Percentiles rank a stretch among this genome's conserved stretches.
Conservation (phyloP, 1,140 invertebrate genomes). For the Ceratoteleas bidentatus region DNA sequence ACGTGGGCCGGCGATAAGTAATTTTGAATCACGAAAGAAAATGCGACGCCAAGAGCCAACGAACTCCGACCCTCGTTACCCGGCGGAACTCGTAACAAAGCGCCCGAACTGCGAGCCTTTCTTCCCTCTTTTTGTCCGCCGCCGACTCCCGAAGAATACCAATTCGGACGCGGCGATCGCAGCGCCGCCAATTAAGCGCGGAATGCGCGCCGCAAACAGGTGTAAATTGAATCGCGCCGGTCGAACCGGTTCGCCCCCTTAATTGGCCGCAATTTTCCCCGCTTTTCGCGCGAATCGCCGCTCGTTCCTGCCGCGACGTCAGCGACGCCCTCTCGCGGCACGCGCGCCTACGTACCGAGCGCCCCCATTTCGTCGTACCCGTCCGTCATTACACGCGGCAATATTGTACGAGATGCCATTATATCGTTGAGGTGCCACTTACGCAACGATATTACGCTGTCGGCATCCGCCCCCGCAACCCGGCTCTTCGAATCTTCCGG, state of each 20-base stretch:
- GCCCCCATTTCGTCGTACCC: slow-evolving; percentile 54
- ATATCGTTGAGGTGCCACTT: too few species aligned
- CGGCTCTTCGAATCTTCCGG: slow-evolving; percentile 34
- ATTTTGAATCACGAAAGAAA: slow-evolving; percentile 20
- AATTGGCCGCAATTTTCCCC: slow-evolving; percentile 19
- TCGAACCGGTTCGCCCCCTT: slow-evolving; percentile 26
- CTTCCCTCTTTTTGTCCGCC: slow-evolving; percentile 3
- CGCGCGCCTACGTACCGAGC: background rate
- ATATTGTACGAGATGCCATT: too few species aligned
- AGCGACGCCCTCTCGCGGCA: background rate
- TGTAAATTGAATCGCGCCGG: slow-evolving; percentile 29
- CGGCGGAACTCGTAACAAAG: slow-evolving; percentile 15
- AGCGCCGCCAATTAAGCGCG: slow-evolving; percentile 14
- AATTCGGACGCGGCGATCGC: slow-evolving; percentile 3
- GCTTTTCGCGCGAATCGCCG: too few species aligned
- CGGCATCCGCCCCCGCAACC: slow-evolving; percentile 19
- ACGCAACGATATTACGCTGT: too few species aligned
- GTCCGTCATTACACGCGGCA: too few species aligned
- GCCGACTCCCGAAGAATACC: slow-evolving; percentile 12
- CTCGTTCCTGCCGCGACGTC: background rate
- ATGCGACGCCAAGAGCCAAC: background rate
- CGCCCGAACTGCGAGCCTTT: background rate
- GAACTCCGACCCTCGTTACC: slow-evolving; percentile 17
- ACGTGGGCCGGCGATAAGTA: slow-evolving; percentile 3
- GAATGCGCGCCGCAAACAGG: slow-evolving; percentile 19